Base-by-base conservation (phyloP, 2,888 invertebrate genomes). In the Platycheirus rosarum region DNA sequence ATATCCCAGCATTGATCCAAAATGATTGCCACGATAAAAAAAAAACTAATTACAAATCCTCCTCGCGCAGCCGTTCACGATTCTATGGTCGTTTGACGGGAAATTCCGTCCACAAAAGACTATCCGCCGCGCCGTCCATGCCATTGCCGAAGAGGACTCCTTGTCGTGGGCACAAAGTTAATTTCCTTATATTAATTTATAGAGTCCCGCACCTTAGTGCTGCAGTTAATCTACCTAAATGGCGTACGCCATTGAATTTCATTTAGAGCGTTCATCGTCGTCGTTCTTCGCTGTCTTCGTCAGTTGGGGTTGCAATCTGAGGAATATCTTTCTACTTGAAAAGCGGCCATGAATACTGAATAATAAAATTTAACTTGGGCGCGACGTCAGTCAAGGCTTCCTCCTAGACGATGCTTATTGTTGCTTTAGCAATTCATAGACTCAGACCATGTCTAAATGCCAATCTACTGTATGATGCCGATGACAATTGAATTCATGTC, bases 121-220 rank as follows among this genome's bases (percentile, higher is more conserved):
- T 13, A 2, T 32, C 8, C 7, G 29, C 29, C 40, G 44, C 53
- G 6, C 26, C 29, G 29, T 35, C 51, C 18, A 20, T 16, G 44
- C 9, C 20, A 2, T 11, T 9, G 18, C 11, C n/a, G 44, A 51
- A 29, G 49, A 62, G 49, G 18, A 66, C 57, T 63, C 16, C 26
- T 49, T 26, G 40, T 70, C 75, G 79, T 75, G 69, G 66, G 70
- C 80, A 80, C 76, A 70, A 75, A 80, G 40, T 75, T 55, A 80
- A 80, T 80, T 80, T 80, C 53, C 70, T 80, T 60, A 23, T 71
- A 75, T 60, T 80, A 75, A 80, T 80, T 80, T 75, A 80, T 75
- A 70, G 65, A 40, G 70, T 75, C 75, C 75, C 63, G 79, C 79
- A 79, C 75, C 75, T 79, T 51, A 26, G 74, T 18, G 69, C 44